A percentile compares a stretch with the other conserved stretches of the same genome.
Evolutionary conservation across 2,797 vertebrate species (phyloP).

Genomic region (Poecilia picta): DNA sequence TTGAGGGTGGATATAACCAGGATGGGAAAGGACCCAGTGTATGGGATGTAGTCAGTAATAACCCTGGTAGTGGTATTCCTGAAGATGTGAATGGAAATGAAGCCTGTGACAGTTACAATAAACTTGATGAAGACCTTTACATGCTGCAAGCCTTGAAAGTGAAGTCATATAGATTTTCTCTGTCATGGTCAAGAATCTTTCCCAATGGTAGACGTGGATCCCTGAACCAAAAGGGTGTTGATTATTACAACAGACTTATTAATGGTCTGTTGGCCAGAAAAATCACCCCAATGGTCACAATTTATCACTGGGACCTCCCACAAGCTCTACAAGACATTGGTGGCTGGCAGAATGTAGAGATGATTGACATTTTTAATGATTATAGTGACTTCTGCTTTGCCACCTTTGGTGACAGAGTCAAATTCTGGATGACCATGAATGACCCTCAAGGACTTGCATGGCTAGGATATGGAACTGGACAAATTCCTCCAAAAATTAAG

Average conservation of each 20-base stretch:
- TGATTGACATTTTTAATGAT: conserved; percentile 87
- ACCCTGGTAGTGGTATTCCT: conserved; percentile 49
- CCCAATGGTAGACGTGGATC: conserved; percentile 82
- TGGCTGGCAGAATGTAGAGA: conserved; percentile 84
- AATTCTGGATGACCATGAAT: conserved; percentile 95
- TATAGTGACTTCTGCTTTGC: conserved; percentile 92
- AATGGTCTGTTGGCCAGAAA: conserved; percentile 81
- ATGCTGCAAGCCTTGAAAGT: conserved; percentile 87
- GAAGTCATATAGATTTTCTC: conserved; percentile 90
- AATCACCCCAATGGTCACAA: conserved; percentile 89
- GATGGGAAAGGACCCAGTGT: no score
- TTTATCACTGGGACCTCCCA: conserved; percentile 94
- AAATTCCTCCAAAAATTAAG: conserved; percentile 61
- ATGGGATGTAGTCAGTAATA: no score
- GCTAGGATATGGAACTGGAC: conserved; percentile 84
- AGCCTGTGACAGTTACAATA: conserved; percentile 92
- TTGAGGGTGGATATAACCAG: conserved; percentile 86
- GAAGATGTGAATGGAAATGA: conserved; percentile 81
- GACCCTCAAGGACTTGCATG: conserved; percentile 83
- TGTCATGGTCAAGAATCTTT: conserved; percentile 96
- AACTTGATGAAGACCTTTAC: conserved; percentile 87
- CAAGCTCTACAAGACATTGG: conserved; percentile 87
- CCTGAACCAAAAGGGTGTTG: conserved; percentile 85
- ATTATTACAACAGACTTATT: conserved; percentile 91
- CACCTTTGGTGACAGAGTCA: conserved; percentile 93